Evolutionary conservation across 2,888 invertebrate species (phyloP).

Genomic region (Ganaspis brasiliensis): DNA sequence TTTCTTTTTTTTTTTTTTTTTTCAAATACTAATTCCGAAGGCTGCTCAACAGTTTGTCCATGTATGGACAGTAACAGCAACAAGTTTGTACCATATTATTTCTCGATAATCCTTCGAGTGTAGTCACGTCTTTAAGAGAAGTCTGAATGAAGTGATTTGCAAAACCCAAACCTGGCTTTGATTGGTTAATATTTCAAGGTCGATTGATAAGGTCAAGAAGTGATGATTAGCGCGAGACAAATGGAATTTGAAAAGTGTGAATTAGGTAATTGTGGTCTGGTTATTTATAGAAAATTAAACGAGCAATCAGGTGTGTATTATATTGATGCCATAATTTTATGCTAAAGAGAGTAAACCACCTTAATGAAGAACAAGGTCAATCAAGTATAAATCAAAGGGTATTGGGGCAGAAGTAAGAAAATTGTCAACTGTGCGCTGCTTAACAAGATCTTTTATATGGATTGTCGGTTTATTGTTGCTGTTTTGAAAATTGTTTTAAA

Average conservation of each 20-base stretch:
- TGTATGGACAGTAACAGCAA: constrained; percentile 37
- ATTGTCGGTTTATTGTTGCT: too few relatives aligned
- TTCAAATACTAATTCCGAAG: constrained; percentile 40
- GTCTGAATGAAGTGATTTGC: constrained; percentile 32
- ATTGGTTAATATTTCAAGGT: neutral
- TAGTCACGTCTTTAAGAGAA: constrained; percentile 27
- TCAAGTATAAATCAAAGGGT: too few relatives aligned
- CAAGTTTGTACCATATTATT: constrained; percentile 39
- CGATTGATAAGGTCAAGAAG: constrained; percentile 13
- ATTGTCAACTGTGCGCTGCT: too few relatives aligned
- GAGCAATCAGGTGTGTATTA: neutral
- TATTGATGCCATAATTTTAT: constrained; percentile 23
- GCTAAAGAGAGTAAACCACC: neutral
- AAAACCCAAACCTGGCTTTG: neutral
- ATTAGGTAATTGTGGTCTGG: constrained; percentile 13
- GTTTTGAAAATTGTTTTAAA: neutral
- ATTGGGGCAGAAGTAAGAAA: too few relatives aligned
- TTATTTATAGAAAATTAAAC: constrained; percentile 30
- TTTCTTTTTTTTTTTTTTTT: constrained; percentile 1
- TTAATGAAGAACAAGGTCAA: constrained; percentile 25
- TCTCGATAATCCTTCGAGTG: constrained; percentile 35
- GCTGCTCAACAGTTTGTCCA: constrained; percentile 40
- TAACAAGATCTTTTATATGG: too few relatives aligned
- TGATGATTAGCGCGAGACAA: constrained; percentile 5
- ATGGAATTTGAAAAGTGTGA: neutral